These are phyloP conservation scores for Rhaphigaster nebulosa DNA, from an alignment of 2,888 invertebrate genomes.

Conservation along the genomic window DNA sequence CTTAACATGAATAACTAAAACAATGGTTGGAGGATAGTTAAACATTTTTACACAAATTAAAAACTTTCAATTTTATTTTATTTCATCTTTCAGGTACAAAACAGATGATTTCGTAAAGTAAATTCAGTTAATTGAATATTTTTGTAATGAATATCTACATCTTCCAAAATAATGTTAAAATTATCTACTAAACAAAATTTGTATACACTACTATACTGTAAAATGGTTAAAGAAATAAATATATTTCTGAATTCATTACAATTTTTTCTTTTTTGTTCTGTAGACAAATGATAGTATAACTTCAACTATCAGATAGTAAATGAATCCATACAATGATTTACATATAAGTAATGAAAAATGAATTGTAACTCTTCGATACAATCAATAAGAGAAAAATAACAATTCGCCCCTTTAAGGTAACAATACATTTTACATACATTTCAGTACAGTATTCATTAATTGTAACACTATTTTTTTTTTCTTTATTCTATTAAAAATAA, in stretches of 20 bases:
- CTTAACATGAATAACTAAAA: neutral
- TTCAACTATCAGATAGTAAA: neutral
- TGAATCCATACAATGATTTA: neutral
- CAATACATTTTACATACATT: neutral
- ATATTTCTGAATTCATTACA: neutral
- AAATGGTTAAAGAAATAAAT: neutral
- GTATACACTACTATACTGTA: neutral
- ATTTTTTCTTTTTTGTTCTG: neutral
- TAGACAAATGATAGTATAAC: neutral
- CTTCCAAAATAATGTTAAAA: neutral
- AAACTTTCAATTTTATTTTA: conserved; percentile 31
- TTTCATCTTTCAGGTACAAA: conserved; percentile 43
- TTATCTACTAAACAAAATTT: neutral
- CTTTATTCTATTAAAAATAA: conserved; percentile 45
- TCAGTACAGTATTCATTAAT: neutral
- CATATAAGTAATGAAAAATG: conserved; percentile 6
- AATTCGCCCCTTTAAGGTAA: conserved; percentile 2
- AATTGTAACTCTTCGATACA: neutral
- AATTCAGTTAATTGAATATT: conserved; percentile 1
- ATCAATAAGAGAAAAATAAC: conserved; percentile 4
- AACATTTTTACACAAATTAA: neutral
- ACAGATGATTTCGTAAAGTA: neutral
- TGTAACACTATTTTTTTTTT: conserved; percentile 20
- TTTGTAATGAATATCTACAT: neutral
- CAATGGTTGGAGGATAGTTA: neutral